Percentiles rank a stretch among this genome's conserved stretches.
Evolutionary conservation across 2,888 invertebrate genomes (phyloP).

Genomic region (Arrhopalites spinosus): DNA sequence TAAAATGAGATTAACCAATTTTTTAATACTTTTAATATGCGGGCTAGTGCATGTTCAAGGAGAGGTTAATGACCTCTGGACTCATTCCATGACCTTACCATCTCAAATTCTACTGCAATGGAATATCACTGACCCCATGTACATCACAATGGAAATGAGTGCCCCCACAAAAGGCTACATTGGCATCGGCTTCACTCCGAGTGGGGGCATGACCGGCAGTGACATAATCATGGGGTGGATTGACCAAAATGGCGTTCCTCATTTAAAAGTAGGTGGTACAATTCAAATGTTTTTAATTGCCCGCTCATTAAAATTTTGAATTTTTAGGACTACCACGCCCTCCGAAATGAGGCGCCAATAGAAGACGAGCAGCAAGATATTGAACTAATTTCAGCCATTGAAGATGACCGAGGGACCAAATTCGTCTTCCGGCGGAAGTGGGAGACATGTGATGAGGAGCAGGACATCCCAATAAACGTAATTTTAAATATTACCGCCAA

Average conservation of each 20-base stretch:
- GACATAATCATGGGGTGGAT: conserved; percentile 92
- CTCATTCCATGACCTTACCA: too few species aligned
- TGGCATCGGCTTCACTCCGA: conserved; percentile 82
- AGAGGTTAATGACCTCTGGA: too few species aligned
- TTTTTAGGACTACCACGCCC: conserved; percentile 58
- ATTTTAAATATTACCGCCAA: neutral
- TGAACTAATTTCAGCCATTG: conserved; percentile 55
- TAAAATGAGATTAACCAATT: too few species aligned
- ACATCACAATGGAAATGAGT: conserved; percentile 81
- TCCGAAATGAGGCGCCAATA: conserved; percentile 53
- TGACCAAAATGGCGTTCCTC: conserved; percentile 63
- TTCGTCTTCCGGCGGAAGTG: conserved; percentile 57
- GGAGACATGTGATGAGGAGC: conserved; percentile 58
- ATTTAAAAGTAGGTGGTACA: conserved; percentile 40
- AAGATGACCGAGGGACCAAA: conserved; percentile 58
- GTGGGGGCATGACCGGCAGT: conserved; percentile 78
- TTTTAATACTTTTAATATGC: too few species aligned
- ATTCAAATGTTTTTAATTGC: too few species aligned
- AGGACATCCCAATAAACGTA: conserved; percentile 24
- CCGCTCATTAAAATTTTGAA: too few species aligned
- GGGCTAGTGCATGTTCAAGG: too few species aligned
- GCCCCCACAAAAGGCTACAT: conserved; percentile 84
- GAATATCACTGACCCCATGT: too few species aligned
- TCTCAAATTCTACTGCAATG: too few species aligned
- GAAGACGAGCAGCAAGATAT: conserved; percentile 57